Evolutionary conservation across 2,797 vertebrate species (phyloP).

Genomic region (Crocidura indochinensis): DNA sequence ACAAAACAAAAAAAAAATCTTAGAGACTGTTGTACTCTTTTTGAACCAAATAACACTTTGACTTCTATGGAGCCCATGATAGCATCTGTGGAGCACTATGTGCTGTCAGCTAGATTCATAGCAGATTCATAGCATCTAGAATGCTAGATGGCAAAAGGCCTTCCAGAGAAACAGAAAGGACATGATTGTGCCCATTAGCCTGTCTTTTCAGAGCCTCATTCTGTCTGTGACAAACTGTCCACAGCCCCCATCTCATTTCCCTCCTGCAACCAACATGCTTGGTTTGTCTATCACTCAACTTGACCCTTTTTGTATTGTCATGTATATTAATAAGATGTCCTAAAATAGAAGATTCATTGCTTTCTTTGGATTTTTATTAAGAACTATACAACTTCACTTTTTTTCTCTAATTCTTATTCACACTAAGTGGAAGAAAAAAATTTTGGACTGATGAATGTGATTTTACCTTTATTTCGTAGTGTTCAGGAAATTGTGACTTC

Average conservation of each 20-base stretch:
- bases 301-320: conserved; percentile 12
- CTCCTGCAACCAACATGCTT: not conserved
- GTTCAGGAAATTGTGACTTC: conserved; percentile 69
- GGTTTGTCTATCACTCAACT: conserved; percentile 31
- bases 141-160: not conserved
- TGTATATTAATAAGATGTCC: conserved; percentile 30
- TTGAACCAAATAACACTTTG: conserved; percentile 83
- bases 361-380: conserved; percentile 70
- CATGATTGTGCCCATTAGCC: not conserved
- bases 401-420: conserved; percentile 54
- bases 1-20: not conserved
- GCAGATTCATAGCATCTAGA: not conserved
- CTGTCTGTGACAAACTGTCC: not conserved
- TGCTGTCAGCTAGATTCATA: conserved; percentile 7
- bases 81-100: not conserved
- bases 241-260: not conserved
- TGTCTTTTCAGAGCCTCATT: not conserved
- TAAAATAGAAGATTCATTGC: conserved; percentile 55
- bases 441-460: conserved; percentile 55
- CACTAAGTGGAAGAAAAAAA: conserved; percentile 59
- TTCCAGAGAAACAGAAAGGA: not conserved
- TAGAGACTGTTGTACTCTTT: conserved; percentile 15
- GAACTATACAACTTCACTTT: conserved; percentile 71
- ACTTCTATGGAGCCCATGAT: conserved; percentile 71
- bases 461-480: conserved; percentile 76